Evolutionary conservation across 2,888 invertebrate species (phyloP).

Genomic region (Sympetrum striolatum): DNA sequence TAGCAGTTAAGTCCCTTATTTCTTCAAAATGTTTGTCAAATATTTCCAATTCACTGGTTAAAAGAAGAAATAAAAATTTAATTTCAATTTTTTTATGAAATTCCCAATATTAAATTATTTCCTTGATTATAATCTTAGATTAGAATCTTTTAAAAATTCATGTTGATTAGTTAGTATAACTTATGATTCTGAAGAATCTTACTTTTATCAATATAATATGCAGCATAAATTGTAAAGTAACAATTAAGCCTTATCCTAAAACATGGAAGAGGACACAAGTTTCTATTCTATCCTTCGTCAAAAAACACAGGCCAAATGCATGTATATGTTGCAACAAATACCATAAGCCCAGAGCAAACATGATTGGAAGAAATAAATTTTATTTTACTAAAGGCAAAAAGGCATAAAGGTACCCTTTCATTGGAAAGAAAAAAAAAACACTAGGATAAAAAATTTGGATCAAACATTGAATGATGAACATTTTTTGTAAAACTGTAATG

Average conservation of each 20-base stretch:
- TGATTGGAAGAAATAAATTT: background rate
- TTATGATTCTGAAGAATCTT: background rate
- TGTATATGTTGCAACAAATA: background rate
- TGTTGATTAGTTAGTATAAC: background rate
- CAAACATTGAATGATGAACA: background rate
- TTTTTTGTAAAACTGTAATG: background rate
- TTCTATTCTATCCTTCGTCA: background rate
- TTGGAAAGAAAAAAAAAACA: background rate
- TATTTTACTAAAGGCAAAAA: slow-evolving; percentile 17
- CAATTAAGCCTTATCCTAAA: background rate
- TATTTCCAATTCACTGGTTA: too few relatives aligned
- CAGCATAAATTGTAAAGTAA: background rate
- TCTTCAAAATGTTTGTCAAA: background rate
- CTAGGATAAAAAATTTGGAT: background rate
- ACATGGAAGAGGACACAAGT: slow-evolving; percentile 25
- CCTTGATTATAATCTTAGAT: too few relatives aligned
- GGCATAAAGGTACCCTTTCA: slow-evolving; percentile 10
- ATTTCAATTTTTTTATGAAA: background rate
- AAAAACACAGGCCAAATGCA: slow-evolving; percentile 36
- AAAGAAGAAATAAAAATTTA: background rate
- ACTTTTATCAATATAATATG: background rate
- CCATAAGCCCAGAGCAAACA: slow-evolving; percentile 7
- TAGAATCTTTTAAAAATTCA: background rate
- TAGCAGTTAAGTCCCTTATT: background rate
- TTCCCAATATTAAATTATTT: background rate